phyloP scores from a whole-genome alignment of 2,797 vertebrate genomes.

The Phoxinus dragarum region DNA sequence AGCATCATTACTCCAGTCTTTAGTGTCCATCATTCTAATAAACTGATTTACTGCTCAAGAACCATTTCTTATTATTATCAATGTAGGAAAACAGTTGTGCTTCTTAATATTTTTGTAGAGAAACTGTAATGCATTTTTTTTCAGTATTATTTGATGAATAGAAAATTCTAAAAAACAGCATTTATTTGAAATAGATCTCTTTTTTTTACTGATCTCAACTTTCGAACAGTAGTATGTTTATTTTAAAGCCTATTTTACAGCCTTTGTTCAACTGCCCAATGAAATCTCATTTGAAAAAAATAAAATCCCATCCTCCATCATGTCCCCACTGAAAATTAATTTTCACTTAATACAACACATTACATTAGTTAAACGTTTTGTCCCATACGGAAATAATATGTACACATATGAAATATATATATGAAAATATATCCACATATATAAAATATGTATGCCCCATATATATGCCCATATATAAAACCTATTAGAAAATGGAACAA shows the following conservation, averaged over 20 bases:
- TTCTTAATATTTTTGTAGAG: background rate
- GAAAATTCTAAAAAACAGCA: too few relatives aligned
- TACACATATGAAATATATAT: too few relatives aligned
- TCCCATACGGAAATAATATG: background rate
- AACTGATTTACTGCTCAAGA: too few relatives aligned
- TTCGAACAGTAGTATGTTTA: background rate
- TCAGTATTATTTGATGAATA: background rate
- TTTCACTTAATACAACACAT: background rate
- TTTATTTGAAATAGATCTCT: background rate
- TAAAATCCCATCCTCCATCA: background rate
- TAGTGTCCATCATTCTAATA: too few relatives aligned
- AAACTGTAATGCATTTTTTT: background rate
- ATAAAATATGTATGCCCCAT: too few relatives aligned
- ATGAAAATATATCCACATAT: too few relatives aligned
- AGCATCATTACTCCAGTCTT: too few relatives aligned
- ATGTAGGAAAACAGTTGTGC: background rate
- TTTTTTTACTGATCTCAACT: background rate
- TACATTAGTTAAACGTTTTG: background rate
- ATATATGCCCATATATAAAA: too few relatives aligned
- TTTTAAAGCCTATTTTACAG: background rate
- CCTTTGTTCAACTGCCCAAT: background rate
- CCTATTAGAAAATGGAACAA: too few relatives aligned
- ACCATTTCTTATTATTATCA: background rate
- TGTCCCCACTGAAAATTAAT: background rate
- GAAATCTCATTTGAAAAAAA: background rate